Evolutionary conservation across 2,113 vertebrate species (phyloP), one percentile per base, ranked within the genome.

Genomic region (Mormyrus lacerda): DNA sequence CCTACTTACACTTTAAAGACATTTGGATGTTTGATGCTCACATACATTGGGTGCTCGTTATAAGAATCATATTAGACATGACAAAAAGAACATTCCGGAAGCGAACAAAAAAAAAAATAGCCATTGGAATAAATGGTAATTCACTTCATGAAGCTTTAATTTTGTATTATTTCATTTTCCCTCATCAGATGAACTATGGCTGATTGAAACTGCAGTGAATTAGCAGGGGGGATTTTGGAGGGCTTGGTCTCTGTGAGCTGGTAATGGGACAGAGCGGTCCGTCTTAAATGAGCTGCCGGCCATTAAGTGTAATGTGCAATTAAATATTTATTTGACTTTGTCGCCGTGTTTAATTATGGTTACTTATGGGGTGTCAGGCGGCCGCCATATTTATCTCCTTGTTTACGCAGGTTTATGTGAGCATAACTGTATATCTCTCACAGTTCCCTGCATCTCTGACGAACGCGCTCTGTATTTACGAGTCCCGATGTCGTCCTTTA

Each of bases 251-350:
- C 7, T 51, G 50, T 15, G 9, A 39, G 84, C 84, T 73, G 47
- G 65, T 79, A 79, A 89, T 69, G 47, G 47, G 53, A 89, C 89
- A 86, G 84, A 27, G 21, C 44, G 24, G 73, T 47, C 47, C 50
- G 73, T 89, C 84, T 50, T n/a, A 55, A 53, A 24, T 27, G 45
- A 86, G 83, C 55, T 65, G 84, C 58, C 47, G 69, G 58, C 84
- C 84, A 89, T 89, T 89, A 89, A 73, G 89, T 87, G 58, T 89
- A 89, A 89, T 89, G 65, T 79, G 89, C 89, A 76, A 76, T 89
- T 89, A 89, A 89, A 89, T 89, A 89, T 89, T 87, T 87, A 89
- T 42, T 44, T 76, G 89, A 61, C 13, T 69, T 86, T 55, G 39
- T 61, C 35, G 65, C 44, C 61, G 19, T 76, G 50, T 89, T 89